Percentiles rank a stretch among this genome's conserved stretches.
Evolutionary conservation across 2,888 invertebrate genomes (phyloP).

Genomic region (Tenthredo notha): DNA sequence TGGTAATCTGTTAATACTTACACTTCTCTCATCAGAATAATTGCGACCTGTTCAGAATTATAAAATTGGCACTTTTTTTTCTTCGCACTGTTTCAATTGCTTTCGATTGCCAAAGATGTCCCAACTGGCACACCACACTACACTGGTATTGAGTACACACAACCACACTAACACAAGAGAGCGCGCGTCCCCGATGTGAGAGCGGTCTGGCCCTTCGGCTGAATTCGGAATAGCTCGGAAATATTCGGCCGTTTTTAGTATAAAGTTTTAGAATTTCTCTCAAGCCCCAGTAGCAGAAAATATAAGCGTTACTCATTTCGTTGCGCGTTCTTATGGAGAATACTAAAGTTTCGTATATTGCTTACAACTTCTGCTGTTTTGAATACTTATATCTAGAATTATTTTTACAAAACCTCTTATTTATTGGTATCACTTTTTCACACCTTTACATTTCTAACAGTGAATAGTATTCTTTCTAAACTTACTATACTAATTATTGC

Average conservation of each 20-base stretch:
- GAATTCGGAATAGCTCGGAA: neutral
- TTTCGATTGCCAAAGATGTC: too few species aligned
- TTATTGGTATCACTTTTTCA: slow-evolving; percentile 19
- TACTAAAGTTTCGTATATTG: neutral
- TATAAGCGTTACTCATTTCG: neutral
- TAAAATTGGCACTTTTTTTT: too few species aligned
- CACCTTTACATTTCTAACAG: slow-evolving; percentile 21
- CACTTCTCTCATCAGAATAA: too few species aligned
- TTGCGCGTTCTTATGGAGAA: neutral
- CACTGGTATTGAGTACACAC: neutral
- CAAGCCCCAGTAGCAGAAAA: neutral
- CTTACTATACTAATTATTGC: slow-evolving; percentile 20
- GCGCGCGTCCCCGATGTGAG: too few species aligned
- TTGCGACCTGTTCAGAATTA: too few species aligned
- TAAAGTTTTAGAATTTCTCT: neutral
- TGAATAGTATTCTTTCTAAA: slow-evolving; percentile 1
- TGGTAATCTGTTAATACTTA: too few species aligned
- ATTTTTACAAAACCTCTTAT: slow-evolving; percentile 43
- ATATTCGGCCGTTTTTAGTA: neutral
- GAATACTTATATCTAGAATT: neutral
- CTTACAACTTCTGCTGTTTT: too few species aligned
- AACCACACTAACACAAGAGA: neutral
- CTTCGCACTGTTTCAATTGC: too few species aligned
- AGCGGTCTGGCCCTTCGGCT: neutral
- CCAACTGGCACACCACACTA: too few species aligned